phyloP scores from a whole-genome alignment of 2,888 invertebrate species.

The Nymphalis urticae region DNA sequence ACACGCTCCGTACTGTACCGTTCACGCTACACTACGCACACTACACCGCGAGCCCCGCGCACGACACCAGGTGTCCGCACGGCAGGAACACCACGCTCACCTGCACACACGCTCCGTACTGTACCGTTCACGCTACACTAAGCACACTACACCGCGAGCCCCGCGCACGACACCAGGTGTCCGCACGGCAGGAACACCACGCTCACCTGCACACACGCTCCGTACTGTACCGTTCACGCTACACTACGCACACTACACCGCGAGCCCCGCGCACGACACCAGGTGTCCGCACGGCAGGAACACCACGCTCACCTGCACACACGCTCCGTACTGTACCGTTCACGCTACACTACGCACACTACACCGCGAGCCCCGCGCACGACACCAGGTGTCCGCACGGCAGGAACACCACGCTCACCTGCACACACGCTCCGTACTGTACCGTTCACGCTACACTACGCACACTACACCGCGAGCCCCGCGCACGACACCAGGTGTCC shows the following conservation, averaged over 20 bases:
- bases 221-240: not conserved
- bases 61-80: conserved; percentile 6
- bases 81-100: conserved; percentile 7
- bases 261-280: not conserved
- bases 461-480: not conserved
- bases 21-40: not conserved
- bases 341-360: not conserved
- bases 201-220: not conserved
- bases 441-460: not conserved
- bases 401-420: conserved; percentile 7
- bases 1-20: conserved; percentile 1
- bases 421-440: not conserved
- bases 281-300: conserved; percentile 7
- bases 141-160: no score
- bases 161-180: no score
- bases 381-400: conserved; percentile 6
- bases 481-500: conserved; percentile 5
- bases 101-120: conserved; percentile 2
- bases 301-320: conserved; percentile 7
- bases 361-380: not conserved
- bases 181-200: no score
- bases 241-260: not conserved
- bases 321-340: not conserved
- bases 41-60: not conserved
- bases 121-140: not conserved